These are phyloP conservation scores for Trochalopteron elliotii DNA, from an alignment of 2,113 vertebrate species.

Conservation along the genomic window DNA sequence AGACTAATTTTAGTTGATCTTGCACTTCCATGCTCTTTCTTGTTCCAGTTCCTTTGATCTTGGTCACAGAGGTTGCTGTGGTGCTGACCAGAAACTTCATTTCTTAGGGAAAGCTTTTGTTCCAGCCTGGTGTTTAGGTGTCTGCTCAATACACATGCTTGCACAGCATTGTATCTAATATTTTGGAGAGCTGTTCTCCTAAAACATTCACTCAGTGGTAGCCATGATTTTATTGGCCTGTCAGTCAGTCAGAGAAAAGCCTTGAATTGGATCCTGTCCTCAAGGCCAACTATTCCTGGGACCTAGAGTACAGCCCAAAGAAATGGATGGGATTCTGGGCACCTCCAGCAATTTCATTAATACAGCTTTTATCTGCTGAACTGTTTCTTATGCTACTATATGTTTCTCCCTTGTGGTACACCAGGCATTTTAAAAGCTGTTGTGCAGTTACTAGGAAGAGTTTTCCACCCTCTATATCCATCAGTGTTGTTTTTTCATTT, in stretches of 20 bases:
- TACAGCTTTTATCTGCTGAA: neutral
- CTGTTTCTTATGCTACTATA: neutral
- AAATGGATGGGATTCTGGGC: neutral
- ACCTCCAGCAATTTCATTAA: neutral
- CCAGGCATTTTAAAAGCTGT: neutral
- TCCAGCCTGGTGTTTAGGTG: neutral
- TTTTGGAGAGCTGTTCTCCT: neutral
- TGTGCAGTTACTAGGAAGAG: neutral
- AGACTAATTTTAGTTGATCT: neutral
- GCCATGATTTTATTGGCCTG: neutral
- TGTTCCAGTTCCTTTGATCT: constrained; percentile 4
- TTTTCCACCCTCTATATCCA: neutral
- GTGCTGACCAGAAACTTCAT: neutral
- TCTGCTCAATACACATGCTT: neutral
- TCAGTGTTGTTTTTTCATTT: neutral
- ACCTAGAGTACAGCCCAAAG: neutral
- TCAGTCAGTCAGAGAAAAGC: neutral
- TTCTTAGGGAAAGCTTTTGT: neutral
- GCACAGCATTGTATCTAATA: neutral
- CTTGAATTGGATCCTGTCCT: neutral
- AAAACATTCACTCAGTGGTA: neutral
- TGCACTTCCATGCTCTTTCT: neutral
- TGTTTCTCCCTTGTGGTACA: neutral
- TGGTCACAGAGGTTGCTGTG: neutral
- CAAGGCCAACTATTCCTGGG: neutral